Evolutionary conservation across 2,888 invertebrate genomes (phyloP), one percentile per base, ranked within the genome.

Genomic region (Sinotaia quadrata): DNA sequence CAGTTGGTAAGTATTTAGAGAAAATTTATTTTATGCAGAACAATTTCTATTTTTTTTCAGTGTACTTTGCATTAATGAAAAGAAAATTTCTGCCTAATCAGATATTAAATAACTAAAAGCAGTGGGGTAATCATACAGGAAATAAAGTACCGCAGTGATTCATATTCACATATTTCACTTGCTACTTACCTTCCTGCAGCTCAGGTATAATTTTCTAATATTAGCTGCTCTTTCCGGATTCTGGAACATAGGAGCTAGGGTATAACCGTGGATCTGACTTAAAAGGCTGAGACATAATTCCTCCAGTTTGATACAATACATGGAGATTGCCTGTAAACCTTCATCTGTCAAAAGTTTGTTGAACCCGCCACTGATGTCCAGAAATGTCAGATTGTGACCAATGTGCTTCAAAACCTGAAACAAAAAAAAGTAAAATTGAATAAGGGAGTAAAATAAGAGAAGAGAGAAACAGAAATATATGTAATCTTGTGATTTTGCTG

Each of bases 291-390:
- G 69, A 33, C 75, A 74, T 1, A 86, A 69, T 4, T 74, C 74
- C 57, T 81, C 77, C 18, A 86, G 77, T 8, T 68, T 74, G 5
- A 31, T 62, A 67, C 86, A 86, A 73, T 81, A 78, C 41, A 73
- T 71, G 21, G 79, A 49, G 4, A 86, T 74, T 10, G 82, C 75
- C 21, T 68, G 60, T 12, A 86, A 67, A 10, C 84, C 83, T n/a
- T 74, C 73, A 57, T 86, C 85, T 18, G 84, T 83, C 44, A 86
- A 67, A 24, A 68, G 52, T 3, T 72, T 72, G 34, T 61, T 73
- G 18, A 81, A 70, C 51, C 81, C 75, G 3, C 84, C 84, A 75
- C 84, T 83, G 51, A 86, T 68, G 69, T 86, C 84, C 34, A 86
- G 67, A 18, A 72, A 62, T 8, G 72, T 67, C 34, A 86, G 67